Conservation (phyloP, 2,113 vertebrate genomes). For the Mugil cephalus region DNA sequence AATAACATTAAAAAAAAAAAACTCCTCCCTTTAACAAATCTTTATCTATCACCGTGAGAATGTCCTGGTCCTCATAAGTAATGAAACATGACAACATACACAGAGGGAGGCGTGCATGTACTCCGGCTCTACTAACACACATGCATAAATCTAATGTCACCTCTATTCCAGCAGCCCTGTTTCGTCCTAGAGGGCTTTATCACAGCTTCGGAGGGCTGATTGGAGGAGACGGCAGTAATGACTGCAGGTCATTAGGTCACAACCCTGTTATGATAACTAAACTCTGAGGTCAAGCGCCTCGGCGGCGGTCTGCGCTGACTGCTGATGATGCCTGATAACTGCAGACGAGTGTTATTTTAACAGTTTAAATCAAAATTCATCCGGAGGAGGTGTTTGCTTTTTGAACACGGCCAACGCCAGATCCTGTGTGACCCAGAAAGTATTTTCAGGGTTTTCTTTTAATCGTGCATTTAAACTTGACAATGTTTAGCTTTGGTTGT, state of each 20-base stretch:
- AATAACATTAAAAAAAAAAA: not conserved
- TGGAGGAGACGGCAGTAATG: conserved; percentile 72
- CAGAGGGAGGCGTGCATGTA: not conserved
- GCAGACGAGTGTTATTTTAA: conserved; percentile 46
- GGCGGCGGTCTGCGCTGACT: conserved; percentile 17
- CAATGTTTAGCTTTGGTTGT: not conserved
- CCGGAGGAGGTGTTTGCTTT: conserved; percentile 12
- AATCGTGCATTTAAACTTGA: not conserved
- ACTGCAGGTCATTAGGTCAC: conserved; percentile 67
- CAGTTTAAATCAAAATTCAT: conserved; percentile 42
- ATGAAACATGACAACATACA: conserved; percentile 25
- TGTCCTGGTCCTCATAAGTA: conserved; percentile 37
- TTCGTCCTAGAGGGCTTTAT: conserved; percentile 63
- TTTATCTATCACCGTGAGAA: not conserved
- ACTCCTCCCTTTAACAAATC: not conserved
- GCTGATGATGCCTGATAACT: conserved; percentile 61
- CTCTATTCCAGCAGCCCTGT: conserved; percentile 53
- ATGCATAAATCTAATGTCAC: conserved; percentile 61
- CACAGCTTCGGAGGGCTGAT: conserved; percentile 60
- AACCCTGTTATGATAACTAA: conserved; percentile 76
- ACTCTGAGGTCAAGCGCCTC: conserved; percentile 61
- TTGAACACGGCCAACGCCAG: not conserved
- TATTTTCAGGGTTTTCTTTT: no score
- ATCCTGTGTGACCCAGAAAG: no score
- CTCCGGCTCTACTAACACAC: conserved; percentile 25